A percentile compares a stretch with the other conserved stretches of the same genome.
phyloP scores from a whole-genome alignment of 2,113 vertebrate species.

The Ciconia boyciana region DNA sequence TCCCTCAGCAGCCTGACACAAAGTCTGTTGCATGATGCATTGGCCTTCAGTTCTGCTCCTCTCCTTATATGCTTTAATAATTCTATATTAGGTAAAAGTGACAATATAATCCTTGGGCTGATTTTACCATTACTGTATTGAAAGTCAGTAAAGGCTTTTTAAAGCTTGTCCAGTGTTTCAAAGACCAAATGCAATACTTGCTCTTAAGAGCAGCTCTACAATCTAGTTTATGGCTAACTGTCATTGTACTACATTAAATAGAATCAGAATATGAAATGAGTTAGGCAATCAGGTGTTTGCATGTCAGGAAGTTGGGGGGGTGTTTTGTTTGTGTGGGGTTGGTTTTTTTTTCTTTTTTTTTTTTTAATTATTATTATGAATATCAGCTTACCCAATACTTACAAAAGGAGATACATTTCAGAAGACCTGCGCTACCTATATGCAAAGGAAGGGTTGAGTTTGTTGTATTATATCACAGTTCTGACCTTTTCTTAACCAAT shows the following conservation, averaged over 20 bases:
- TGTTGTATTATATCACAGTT: background rate
- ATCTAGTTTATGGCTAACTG: background rate
- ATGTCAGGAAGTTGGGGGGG: background rate
- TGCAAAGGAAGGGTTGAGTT: background rate
- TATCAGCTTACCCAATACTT: background rate
- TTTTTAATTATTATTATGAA: background rate
- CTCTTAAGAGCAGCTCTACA: background rate
- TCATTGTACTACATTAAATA: background rate
- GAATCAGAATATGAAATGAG: background rate
- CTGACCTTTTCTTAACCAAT: background rate
- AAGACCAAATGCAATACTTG: background rate
- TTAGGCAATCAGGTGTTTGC: background rate
- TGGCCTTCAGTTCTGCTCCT: background rate
- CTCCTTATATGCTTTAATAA: conserved; percentile 34
- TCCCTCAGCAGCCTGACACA: conserved; percentile 18
- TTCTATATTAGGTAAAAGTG: conserved; percentile 42
- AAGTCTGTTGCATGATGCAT: conserved; percentile 45
- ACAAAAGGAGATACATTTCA: background rate
- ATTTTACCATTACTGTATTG: background rate
- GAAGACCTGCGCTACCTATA: background rate
- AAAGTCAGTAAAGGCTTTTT: background rate
- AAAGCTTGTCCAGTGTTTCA: background rate
- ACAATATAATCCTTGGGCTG: conserved; percentile 30
- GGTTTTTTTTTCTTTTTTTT: background rate
- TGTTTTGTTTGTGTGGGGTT: background rate